Base-by-base conservation (phyloP, 2,797 vertebrate genomes). In the Mormyrus hasselquistii region DNA sequence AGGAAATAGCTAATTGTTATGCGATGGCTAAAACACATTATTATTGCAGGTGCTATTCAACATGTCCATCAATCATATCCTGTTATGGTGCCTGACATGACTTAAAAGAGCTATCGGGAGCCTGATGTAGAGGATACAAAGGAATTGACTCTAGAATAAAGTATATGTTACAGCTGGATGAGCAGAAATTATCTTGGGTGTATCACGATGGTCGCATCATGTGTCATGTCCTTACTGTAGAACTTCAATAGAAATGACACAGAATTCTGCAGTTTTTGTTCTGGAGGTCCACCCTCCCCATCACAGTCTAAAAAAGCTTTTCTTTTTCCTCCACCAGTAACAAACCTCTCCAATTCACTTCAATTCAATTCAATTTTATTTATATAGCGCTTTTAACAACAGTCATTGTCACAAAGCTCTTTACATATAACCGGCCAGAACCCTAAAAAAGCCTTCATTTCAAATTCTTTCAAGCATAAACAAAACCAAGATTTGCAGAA, bases 191-290 rank as follows among this genome's bases (percentile, higher is more conserved):
- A 88, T 59, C 65, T 55, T 57, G 38, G 49, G 55, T 44, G 38
- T 22, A 49, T 38, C 50, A 34, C 14, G 41, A 57, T 41, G 41
- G 83, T 73, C 55, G 76, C 55, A 47, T 86, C 49, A 25, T 69
- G 53, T 84, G 84, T 88, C 57, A 29, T 50, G 38, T 89, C 73
- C 34, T 69, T 73, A 47, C 25, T 44, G 14, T 87, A 41, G n/a
- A 34, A 34, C 65, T 34, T 87, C 84, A 41, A 87, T 47, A 73
- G 79, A 69, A 83, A 85, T 41, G 62, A 49, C 47, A 41, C 41
- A 82, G 41, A 82, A 47, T 47, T 53, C 85, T 53, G 5, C 34
- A 52, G 38, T 88, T 89, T 89, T 53, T 88, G 29, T 89, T 22
- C 16, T 47, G 5, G 34, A 50, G 57, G 53, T 85, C 87, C 87